These are phyloP conservation scores for Caenorhabditis briggsae DNA, from an alignment of 1,140 invertebrate genomes.

Conservation along the genomic window DNA sequence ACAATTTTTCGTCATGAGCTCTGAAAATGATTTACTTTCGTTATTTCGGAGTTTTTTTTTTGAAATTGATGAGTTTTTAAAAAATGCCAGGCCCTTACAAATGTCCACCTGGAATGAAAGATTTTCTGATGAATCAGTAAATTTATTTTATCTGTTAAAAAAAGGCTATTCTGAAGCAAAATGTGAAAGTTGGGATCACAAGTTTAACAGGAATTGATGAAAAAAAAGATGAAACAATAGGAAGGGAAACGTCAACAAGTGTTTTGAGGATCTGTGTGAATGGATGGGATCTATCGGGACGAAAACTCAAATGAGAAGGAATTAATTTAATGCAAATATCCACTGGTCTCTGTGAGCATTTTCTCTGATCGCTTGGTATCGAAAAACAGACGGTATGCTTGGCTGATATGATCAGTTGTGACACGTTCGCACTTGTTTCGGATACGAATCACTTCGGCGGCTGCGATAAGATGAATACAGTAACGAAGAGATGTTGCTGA, in stretches of 20 bases:
- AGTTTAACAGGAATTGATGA: neutral
- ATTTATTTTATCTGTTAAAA: no score
- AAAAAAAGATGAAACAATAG: neutral
- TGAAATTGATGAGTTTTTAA: no score
- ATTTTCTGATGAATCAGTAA: no score
- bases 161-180: no score
- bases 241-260: conserved; percentile 8
- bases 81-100: no score
- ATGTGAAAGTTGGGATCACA: no score
- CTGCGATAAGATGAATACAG: conserved; percentile 97
- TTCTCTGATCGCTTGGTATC: conserved; percentile 57
- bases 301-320: neutral
- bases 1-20: no score
- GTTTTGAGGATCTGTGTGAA: conserved; percentile 40
- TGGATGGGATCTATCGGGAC: neutral
- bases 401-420: conserved; percentile 49
- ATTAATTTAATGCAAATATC: conserved; percentile 12
- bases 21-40: no score
- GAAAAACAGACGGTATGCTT: conserved; percentile 59
- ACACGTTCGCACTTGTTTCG: conserved; percentile 83
- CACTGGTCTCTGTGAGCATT: conserved; percentile 5
- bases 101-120: no score
- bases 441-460: conserved; percentile 89
- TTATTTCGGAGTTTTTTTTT: no score
- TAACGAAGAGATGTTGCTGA: conserved; percentile 89